phyloP scores from a whole-genome alignment of 2,113 vertebrate genomes.

The Cyphomyrus plagiostoma region DNA sequence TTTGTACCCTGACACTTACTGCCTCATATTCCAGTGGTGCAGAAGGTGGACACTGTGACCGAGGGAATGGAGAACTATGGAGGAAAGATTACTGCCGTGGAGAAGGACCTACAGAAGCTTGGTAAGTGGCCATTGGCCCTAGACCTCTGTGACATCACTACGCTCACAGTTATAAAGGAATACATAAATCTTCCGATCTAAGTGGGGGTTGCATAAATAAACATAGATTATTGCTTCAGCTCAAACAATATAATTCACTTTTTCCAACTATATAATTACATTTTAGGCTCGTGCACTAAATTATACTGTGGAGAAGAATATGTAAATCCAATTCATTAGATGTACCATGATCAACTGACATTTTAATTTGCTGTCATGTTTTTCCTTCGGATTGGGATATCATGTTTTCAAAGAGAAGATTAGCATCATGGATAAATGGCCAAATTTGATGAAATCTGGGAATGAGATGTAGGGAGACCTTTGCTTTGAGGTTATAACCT shows the following conservation, averaged over 20 bases:
- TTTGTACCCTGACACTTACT: background rate
- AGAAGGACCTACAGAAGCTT: slow-evolving; percentile 82
- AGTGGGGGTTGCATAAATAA: background rate
- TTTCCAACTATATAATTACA: background rate
- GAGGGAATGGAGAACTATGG: slow-evolving; percentile 81
- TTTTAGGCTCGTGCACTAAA: background rate
- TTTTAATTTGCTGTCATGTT: background rate
- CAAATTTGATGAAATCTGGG: background rate
- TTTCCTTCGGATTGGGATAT: background rate
- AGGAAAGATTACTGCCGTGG: slow-evolving; percentile 82
- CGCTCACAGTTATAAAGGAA: background rate
- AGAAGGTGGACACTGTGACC: slow-evolving; percentile 87
- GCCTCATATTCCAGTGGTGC: slow-evolving; percentile 72
- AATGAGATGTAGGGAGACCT: background rate
- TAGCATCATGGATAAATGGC: background rate
- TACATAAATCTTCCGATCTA: background rate
- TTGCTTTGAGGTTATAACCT: background rate
- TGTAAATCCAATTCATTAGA: background rate
- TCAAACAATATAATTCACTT: background rate
- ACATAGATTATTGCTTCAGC: background rate
- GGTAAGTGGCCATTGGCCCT: slow-evolving; percentile 58
- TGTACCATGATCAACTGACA: background rate
- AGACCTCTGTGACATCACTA: background rate
- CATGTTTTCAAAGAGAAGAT: background rate
- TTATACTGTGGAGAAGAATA: background rate